Base-by-base conservation (phyloP, 2,888 invertebrate genomes). In the Lamellibrachia satsuma region DNA sequence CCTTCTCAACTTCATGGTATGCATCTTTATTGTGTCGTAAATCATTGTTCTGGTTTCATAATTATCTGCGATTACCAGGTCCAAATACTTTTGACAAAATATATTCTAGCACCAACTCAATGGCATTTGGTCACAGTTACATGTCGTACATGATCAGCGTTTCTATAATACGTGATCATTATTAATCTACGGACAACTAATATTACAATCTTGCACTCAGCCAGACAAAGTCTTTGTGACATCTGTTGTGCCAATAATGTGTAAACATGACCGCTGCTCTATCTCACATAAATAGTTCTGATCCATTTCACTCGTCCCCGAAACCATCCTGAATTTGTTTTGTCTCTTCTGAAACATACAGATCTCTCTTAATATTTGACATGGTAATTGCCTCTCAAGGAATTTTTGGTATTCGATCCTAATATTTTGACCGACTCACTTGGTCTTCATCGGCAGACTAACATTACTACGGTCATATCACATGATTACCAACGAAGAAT, bases 141-240 rank as follows among this genome's bases (percentile, higher is more conserved):
- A 75, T 15, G 0, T 75, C 75, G n/a, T 75, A 75, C 75, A 75
- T 75, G 75, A 75, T 75, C 75, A 75, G n/a, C 75, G n/a, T 75
- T 75, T 75, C 75, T 75, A 75, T 75, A 75, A 75, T 75, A 75
- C 75, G 22, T 75, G 75, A 15, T 75, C n/a, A 75, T n/a, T 75
- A 75, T 22, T 75, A 75, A 22, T 75, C 75, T 75, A 75, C 22
- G 22, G 11, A 39, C 15, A 75, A 75, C 75, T 22, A n/a, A 75
- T 75, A n/a, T n/a, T 75, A 75, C 75, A 11, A 75, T 22, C n/a
- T 11, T 75, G 75, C 75, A 75, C 22, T 75, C 75, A 75, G 11
- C 22, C 22, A 55, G 55, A 55, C 55, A 3, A 55, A 55, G 55
- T 55, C 55, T 9, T 55, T 9, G 15, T 6, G 22, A 75, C 15